phyloP scores from a whole-genome alignment of 1,140 invertebrate species.

The Homarus americanus region DNA sequence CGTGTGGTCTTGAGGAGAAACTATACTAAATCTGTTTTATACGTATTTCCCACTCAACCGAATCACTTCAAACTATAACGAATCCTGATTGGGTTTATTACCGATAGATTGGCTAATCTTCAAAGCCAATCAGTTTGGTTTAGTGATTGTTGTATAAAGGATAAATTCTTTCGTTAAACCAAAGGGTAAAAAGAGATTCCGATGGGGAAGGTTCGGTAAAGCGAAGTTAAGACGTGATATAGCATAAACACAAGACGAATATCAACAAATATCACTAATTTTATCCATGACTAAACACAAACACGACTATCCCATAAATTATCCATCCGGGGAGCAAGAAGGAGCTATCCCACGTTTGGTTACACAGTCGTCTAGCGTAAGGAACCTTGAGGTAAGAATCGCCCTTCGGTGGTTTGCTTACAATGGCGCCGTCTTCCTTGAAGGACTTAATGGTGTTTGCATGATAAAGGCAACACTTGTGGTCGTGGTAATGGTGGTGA shows the following conservation, averaged over 20 bases:
- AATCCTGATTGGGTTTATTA: too few relatives aligned
- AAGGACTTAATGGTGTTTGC: conserved; percentile 9
- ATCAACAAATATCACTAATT: conserved; percentile 32
- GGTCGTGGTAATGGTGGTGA: conserved; percentile 29
- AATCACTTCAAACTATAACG: too few relatives aligned
- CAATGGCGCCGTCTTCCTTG: not conserved
- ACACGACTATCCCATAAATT: conserved; percentile 31
- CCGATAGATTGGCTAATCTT: too few relatives aligned
- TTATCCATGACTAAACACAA: conserved; percentile 33
- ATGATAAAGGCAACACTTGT: conserved; percentile 29
- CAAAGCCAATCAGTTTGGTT: too few relatives aligned
- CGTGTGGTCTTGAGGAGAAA: too few relatives aligned
- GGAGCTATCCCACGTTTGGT: not conserved
- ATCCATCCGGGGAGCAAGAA: not conserved
- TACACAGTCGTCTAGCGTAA: not conserved
- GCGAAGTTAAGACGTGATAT: not conserved
- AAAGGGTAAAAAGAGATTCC: too few relatives aligned
- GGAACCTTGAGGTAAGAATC: too few relatives aligned
- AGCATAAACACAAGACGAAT: conserved; percentile 10
- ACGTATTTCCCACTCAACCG: too few relatives aligned
- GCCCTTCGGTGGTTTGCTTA: not conserved
- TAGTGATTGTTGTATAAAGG: too few relatives aligned
- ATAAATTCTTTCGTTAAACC: too few relatives aligned
- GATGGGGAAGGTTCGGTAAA: not conserved
- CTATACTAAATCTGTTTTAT: too few relatives aligned